Percentiles rank a stretch among this genome's conserved stretches.
These are phyloP conservation scores for Drosophila limbata DNA, from an alignment of 2,888 invertebrate genomes.

Conservation along the genomic window DNA sequence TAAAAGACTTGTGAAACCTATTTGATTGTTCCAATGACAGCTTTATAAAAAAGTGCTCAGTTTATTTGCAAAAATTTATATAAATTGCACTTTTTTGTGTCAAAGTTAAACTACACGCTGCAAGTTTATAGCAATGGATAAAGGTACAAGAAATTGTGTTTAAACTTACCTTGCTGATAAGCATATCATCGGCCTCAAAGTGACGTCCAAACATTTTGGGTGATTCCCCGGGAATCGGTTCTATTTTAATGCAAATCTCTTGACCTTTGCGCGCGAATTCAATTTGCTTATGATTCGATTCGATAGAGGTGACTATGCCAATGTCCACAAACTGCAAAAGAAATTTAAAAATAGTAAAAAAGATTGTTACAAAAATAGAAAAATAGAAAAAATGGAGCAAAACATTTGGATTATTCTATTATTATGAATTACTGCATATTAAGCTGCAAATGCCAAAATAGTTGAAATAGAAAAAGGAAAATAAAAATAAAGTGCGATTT, in stretches of 20 bases:
- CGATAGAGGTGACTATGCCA: conserved; percentile 97
- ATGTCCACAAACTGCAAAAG: conserved; percentile 94
- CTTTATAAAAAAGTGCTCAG: no score
- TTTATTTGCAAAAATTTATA: not conserved
- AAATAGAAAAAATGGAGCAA: not conserved
- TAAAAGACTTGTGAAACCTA: no score
- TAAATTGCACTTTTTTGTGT: not conserved
- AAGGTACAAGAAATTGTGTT: not conserved
- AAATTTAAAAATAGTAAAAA: conserved; percentile 11
- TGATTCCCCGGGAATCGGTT: conserved; percentile 98
- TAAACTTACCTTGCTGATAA: conserved; percentile 94
- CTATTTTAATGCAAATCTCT: conserved; percentile 98
- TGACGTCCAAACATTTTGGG: conserved; percentile 99
- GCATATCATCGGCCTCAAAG: conserved; percentile 97
- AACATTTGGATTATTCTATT: conserved; percentile 1
- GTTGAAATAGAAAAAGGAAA: not conserved
- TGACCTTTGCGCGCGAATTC: conserved; percentile 98
- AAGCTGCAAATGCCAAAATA: conserved; percentile 16
- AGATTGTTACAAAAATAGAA: conserved; percentile 3
- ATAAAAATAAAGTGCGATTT: conserved; percentile 3
- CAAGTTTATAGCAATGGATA: not conserved
- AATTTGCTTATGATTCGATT: conserved; percentile 97
- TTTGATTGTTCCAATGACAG: no score
- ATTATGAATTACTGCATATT: conserved; percentile 40
- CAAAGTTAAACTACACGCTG: no score